Evolutionary conservation across 1,140 invertebrate species (phyloP).

Genomic region (Zaprionus inermis): DNA sequence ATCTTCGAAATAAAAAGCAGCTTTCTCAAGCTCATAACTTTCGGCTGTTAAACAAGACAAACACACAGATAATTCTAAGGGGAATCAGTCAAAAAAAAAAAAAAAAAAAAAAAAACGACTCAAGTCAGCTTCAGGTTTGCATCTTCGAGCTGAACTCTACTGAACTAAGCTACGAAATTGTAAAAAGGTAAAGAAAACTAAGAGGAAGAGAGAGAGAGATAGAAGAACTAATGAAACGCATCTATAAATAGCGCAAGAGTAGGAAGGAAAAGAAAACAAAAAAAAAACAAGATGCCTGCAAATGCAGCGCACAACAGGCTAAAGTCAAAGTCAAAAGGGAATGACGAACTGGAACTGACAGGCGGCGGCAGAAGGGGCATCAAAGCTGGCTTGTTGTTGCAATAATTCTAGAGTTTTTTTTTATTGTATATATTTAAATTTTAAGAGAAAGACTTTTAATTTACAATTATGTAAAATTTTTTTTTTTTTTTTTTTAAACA

Average conservation of each 20-base stretch:
- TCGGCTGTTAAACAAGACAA: slow-evolving; percentile 8
- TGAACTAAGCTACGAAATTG: slow-evolving; percentile 8
- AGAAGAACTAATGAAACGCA: slow-evolving; percentile 43
- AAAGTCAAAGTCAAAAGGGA: slow-evolving; percentile 34
- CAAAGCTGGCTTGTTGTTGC: no score
- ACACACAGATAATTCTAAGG: slow-evolving; percentile 25
- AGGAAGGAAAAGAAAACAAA: slow-evolving; percentile 11
- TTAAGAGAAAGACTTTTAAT: no score
- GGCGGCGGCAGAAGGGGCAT: neutral
- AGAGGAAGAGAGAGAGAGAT: slow-evolving; percentile 16
- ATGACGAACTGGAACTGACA: slow-evolving; percentile 14
- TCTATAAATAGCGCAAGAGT: slow-evolving; percentile 47
- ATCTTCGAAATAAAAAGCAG: slow-evolving; percentile 6
- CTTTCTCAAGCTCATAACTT: slow-evolving; percentile 30
- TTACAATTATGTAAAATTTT: neutral
- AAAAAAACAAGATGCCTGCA: slow-evolving; percentile 14
- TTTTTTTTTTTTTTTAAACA: neutral
- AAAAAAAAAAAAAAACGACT: no score
- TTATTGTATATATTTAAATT: no score
- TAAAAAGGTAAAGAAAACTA: slow-evolving; percentile 9
- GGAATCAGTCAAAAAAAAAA: slow-evolving; percentile 11
- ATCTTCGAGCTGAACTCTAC: slow-evolving; percentile 30
- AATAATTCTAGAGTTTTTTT: no score
- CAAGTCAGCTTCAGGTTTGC: slow-evolving; percentile 32
- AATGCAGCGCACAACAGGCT: slow-evolving; percentile 32